phyloP scores from a whole-genome alignment of 2,113 vertebrate genomes.

The Corythornis vintsioides region DNA sequence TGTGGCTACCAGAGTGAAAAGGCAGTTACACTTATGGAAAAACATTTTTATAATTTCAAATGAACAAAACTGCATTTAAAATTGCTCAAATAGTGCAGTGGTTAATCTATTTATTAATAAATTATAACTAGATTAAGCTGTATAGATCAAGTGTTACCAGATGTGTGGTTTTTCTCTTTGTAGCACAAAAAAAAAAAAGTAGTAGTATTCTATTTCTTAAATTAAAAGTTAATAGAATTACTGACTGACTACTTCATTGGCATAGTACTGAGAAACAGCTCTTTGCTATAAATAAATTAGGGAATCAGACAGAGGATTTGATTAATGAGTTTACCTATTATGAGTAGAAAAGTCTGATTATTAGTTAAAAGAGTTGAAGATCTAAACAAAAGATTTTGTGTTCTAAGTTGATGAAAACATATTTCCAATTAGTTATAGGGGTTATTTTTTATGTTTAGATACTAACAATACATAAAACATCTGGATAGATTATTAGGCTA shows the following conservation, averaged over 20 bases:
- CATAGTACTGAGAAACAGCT: not conserved
- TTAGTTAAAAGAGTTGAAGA: not conserved
- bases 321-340: not conserved
- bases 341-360: not conserved
- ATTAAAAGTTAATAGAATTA: not conserved
- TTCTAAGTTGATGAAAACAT: not conserved
- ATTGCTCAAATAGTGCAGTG: not conserved
- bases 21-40: not conserved
- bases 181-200: not conserved
- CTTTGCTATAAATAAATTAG: accelerated
- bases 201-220: not conserved
- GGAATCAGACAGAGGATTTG: not conserved
- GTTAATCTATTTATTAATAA: not conserved
- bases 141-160: not conserved
- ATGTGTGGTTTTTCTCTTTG: not conserved
- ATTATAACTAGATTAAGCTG: not conserved
- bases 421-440: not conserved
- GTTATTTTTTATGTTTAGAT: not conserved
- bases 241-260: not conserved
- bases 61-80: not conserved
- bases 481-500: not conserved
- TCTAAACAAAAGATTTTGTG: not conserved
- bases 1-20: not conserved
- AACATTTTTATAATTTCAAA: not conserved
- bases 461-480: not conserved